These are phyloP conservation scores for Petrolisthes cinctipes DNA, from an alignment of 2,888 invertebrate genomes.

Conservation along the genomic window DNA sequence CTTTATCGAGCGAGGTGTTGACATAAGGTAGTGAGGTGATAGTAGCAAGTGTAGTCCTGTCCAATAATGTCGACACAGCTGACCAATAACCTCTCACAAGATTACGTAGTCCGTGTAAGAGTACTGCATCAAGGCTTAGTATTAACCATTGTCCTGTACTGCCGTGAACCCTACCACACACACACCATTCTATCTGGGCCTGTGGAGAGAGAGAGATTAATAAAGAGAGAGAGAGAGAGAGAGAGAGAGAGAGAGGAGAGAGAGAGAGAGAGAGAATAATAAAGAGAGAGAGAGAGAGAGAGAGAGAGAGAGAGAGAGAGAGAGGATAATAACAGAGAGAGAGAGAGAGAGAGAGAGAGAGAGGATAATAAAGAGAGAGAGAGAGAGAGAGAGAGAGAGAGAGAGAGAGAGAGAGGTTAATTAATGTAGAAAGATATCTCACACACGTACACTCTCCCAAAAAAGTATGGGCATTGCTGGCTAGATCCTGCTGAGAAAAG, in stretches of 20 bases:
- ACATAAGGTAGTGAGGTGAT: constrained; percentile 50
- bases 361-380: too few species aligned
- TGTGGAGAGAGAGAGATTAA: constrained; percentile 7
- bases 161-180: constrained; percentile 38
- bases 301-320: too few species aligned
- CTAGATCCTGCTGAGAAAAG: too few species aligned
- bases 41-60: constrained; percentile 41
- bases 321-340: too few species aligned
- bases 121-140: constrained; percentile 52
- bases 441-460: too few species aligned
- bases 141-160: constrained; percentile 50
- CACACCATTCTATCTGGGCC: constrained; percentile 56
- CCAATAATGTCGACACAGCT: constrained; percentile 37
- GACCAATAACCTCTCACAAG: constrained; percentile 47
- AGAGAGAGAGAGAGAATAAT: too few species aligned
- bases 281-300: too few species aligned
- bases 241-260: not conserved
- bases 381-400: too few species aligned
- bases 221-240: not conserved
- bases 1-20: constrained; percentile 44
- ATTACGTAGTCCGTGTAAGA: constrained; percentile 47
- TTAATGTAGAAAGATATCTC: too few species aligned
- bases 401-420: too few species aligned
- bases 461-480: too few species aligned
- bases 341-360: too few species aligned